These are phyloP conservation scores for Odontothrips loti DNA, from an alignment of 2,888 invertebrate genomes.

Conservation along the genomic window DNA sequence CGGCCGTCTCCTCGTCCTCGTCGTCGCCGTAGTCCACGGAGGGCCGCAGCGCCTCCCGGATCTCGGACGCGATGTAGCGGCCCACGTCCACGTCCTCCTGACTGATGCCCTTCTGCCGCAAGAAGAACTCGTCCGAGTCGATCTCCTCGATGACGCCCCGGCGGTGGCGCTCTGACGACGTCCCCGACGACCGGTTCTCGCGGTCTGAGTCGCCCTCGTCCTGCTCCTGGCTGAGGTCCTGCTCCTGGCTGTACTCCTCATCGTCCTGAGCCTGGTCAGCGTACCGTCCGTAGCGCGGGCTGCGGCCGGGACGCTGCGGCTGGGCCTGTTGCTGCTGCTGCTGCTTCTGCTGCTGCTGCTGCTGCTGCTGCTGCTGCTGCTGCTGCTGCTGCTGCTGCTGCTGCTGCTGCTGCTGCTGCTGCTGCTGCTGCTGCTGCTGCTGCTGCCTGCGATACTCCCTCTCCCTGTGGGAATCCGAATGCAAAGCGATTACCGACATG, in stretches of 20 bases:
- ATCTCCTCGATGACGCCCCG: constrained; percentile 76
- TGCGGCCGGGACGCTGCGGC: neutral
- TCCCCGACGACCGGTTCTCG: constrained; percentile 58
- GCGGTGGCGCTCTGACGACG: constrained; percentile 54
- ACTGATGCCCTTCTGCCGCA: constrained; percentile 75
- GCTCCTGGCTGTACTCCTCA: constrained; percentile 27
- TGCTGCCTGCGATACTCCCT: neutral
- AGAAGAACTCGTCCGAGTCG: constrained; percentile 81
- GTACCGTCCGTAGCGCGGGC: constrained; percentile 32
- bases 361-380: neutral
- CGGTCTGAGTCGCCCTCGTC: constrained; percentile 46
- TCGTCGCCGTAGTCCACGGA: constrained; percentile 47
- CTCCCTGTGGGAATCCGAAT: neutral
- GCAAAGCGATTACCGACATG: neutral
- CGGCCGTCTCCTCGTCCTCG: constrained; percentile 44
- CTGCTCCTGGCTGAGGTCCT: constrained; percentile 34
- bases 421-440: neutral
- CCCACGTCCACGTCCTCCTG: constrained; percentile 76
- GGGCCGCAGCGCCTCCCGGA: constrained; percentile 67
- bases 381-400: neutral
- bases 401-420: neutral
- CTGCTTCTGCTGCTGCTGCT: neutral
- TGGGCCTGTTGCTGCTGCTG: neutral
- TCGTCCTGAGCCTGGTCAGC: constrained; percentile 29
- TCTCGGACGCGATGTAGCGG: constrained; percentile 71